Conservation (phyloP, 2,888 invertebrate species). For the Nephrotoma flavescens region DNA sequence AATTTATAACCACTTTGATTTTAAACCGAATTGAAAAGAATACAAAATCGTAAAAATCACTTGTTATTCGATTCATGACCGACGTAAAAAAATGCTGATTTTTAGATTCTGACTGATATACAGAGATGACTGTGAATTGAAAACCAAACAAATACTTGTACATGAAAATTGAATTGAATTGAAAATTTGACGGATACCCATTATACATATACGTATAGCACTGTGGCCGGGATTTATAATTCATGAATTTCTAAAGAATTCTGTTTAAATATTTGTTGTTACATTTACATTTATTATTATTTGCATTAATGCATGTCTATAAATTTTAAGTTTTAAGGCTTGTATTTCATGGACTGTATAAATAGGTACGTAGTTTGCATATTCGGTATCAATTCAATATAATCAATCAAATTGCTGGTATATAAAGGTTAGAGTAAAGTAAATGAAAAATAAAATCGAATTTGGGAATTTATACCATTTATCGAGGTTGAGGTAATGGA, state of each 20-base stretch:
- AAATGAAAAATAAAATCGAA: too few relatives aligned
- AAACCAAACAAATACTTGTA: background rate
- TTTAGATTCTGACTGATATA: background rate
- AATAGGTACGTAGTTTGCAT: too few relatives aligned
- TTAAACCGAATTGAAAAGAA: background rate
- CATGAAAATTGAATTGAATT: background rate
- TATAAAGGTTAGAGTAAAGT: too few relatives aligned
- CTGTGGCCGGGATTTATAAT: background rate
- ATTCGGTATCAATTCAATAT: too few relatives aligned
- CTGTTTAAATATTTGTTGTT: background rate
- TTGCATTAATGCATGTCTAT: background rate
- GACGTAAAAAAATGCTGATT: background rate
- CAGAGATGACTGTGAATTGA: background rate
- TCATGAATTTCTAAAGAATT: background rate
- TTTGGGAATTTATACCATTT: too few relatives aligned
- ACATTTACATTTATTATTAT: background rate
- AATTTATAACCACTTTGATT: background rate
- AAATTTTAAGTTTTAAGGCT: background rate
- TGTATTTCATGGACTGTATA: too few relatives aligned
- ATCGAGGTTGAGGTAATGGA: too few relatives aligned
- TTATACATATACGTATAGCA: background rate
- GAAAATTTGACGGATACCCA: background rate
- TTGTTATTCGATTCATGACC: background rate
- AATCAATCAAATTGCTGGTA: too few relatives aligned
- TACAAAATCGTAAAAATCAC: background rate